Base-by-base conservation (phyloP, 35 echinoderm and acorn worm genomes). In the Apostichopus parvimensis region DNA sequence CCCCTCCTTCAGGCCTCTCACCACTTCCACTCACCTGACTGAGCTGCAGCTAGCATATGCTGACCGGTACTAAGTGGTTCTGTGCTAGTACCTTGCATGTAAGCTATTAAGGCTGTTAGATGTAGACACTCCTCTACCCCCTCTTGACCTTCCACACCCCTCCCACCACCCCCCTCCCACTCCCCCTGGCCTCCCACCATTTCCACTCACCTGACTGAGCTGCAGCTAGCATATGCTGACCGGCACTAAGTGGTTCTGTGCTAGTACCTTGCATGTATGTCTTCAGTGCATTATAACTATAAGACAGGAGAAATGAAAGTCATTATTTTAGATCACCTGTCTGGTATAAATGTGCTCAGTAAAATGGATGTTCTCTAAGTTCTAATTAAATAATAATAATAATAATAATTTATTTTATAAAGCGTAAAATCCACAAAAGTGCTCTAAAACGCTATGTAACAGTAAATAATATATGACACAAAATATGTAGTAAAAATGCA, bases 211-310 rank as follows among this genome's bases (percentile, higher is more conserved):
- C 96, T 92, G 96, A 95, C 87, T 95, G 88, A 15, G 94, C 96
- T 70, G 96, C 96, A 7, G 96, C 96, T 53, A 95, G 26, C 94
- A 98, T 98, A 18, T 98, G 96, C 52, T 86, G 86, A 54, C 94
- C 94, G 18, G 96, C 87, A 57, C 96, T 90, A 0, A 98, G 87
- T 34, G 92, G 84, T 86, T 82, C 87, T 8, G 65, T 84, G 34
- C 83, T 71, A 5, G 88, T 94, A 18, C 79, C 96, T 54, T 98
- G 89, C 94, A 95, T 95, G 57, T 98, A 95, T 9, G 92, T 79
- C 79, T 98, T 98, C n/a, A 98, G 79, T 13, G 96, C 96, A 98
- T 95, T 95, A 90, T 98, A 98, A 92, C 96, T 98, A 73, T 13
- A 60, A 57, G 24, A 4, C 23, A 90, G n/a, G 94, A 90, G 12